These are phyloP conservation scores for Numenius phaeopus DNA, from an alignment of 2,797 vertebrate species.

Conservation along the genomic window DNA sequence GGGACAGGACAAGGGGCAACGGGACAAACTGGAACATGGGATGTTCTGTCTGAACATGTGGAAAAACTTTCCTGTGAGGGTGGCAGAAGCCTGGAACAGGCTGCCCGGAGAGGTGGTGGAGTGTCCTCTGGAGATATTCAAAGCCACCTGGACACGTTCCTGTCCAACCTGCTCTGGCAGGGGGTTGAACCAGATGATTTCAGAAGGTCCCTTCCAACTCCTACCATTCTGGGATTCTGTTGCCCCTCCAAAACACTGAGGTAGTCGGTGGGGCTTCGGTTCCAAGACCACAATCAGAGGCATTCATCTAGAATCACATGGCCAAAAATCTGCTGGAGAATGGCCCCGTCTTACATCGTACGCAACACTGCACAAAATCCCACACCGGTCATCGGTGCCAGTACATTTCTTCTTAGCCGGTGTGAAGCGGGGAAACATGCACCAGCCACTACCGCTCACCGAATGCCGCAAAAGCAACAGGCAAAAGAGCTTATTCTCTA, in stretches of 20 bases:
- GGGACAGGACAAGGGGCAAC: no score
- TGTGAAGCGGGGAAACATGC: neutral
- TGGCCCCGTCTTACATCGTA: accelerated
- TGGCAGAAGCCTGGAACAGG: no score
- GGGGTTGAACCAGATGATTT: no score
- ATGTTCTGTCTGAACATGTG: no score
- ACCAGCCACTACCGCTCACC: neutral
- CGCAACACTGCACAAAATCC: accelerated
- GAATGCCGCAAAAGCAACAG: accelerated
- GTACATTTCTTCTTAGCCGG: neutral
- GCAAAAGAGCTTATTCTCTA: neutral
- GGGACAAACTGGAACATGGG: no score
- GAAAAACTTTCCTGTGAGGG: no score
- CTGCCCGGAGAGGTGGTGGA: no score
- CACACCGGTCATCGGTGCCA: accelerated
- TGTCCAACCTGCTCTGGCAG: no score
- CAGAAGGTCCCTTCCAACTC: no score
- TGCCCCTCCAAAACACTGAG: neutral
- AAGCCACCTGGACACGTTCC: no score
- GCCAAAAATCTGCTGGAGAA: neutral
- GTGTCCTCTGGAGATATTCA: no score
- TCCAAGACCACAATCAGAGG: neutral
- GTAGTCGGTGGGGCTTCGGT: neutral
- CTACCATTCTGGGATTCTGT: no score
- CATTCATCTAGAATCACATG: neutral